phyloP scores from a whole-genome alignment of 2,113 vertebrate genomes.

The Tragelaphus strepsiceros region DNA sequence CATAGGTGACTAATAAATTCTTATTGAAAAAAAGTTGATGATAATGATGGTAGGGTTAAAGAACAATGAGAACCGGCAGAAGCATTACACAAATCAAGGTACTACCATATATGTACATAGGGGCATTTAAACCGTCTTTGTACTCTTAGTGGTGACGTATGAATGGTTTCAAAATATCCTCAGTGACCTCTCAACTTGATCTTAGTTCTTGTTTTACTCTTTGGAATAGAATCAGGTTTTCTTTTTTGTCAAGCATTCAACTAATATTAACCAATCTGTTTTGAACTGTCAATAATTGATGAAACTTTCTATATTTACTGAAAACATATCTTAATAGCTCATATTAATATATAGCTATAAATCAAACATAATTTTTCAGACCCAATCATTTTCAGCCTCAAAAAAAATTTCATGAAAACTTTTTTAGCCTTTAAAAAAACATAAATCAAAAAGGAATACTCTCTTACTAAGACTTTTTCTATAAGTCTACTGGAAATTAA shows the following conservation, averaged over 20 bases:
- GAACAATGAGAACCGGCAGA: not conserved
- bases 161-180: slow-evolving; percentile 40
- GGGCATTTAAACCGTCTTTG: not conserved
- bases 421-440: not conserved
- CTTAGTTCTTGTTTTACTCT: slow-evolving; percentile 20
- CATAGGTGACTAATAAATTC: not conserved
- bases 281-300: not conserved
- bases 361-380: not conserved
- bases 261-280: not conserved
- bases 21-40: not conserved
- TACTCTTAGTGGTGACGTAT: not conserved
- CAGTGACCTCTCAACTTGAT: slow-evolving; percentile 9
- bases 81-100: not conserved
- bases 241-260: not conserved
- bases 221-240: not conserved
- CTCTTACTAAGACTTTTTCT: not conserved
- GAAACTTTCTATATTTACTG: not conserved
- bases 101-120: not conserved
- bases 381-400: not conserved
- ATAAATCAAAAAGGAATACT: not conserved
- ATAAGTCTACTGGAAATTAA: not conserved
- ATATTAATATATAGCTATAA: not conserved
- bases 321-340: not conserved
- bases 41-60: not conserved
- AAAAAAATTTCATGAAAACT: not conserved